Base-by-base conservation (phyloP, 2,797 vertebrate genomes). In the Erpetoichthys calabaricus region DNA sequence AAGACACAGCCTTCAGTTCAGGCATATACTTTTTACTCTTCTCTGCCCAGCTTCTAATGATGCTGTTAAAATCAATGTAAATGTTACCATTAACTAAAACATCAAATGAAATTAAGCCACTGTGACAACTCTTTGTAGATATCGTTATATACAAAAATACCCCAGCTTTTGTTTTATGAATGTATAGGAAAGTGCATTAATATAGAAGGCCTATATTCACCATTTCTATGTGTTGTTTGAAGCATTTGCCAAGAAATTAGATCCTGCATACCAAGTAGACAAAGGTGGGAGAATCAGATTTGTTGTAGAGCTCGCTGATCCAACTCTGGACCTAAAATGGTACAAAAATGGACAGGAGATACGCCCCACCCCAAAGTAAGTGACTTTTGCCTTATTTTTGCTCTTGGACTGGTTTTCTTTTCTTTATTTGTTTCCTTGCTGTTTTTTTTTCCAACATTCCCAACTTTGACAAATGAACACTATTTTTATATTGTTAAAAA, bases 281-380 rank as follows among this genome's bases (percentile, higher is more conserved):
- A 99, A 97, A 84, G 96, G 96, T 58, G 91, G 89, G 57, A 93
- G 81, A 75, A 94, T 99, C 58, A 88, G 91, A 53, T 80, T 99
- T 70, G 75, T 83, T 42, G 96, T 99, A 53, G 96, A 99, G 47
- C 73, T 99, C 59, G 89, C 94, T 50, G 96, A 99, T 68, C 96
- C 96, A 57, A 98, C 93, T 2, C 77, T 97, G 64, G 96, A 99
- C 10, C 86, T 98, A 61, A 99, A 98, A 79, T 99, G 96, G 96
- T 98, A 92, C 76, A 98, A 98, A 87, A 99, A 99, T 53, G 96
- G 96, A 45, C 92, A 96, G 68, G 96, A 99, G 78, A 97, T 99
- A 70, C 87, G 94, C 53, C 89, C 95, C 5, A 79, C 81, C 67
- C 89, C 92, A 63, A 99, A 97, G 96, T 98, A 93, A 75, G 96